These are phyloP conservation scores for Lontra canadensis DNA, from an alignment of 2,113 vertebrate genomes.

Conservation along the genomic window DNA sequence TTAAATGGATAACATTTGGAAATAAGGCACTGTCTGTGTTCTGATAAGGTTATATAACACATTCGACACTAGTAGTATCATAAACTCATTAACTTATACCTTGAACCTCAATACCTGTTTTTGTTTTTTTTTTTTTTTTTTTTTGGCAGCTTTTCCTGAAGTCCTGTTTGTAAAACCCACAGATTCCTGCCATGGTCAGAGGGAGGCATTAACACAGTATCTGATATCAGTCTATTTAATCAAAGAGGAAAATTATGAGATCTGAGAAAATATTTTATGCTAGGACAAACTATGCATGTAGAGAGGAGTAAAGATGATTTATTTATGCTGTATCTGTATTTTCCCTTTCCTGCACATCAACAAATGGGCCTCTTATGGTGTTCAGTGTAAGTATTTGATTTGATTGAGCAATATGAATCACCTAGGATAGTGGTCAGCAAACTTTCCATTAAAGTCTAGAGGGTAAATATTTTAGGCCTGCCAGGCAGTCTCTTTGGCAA, in stretches of 20 bases:
- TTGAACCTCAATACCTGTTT: not conserved
- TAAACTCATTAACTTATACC: not conserved
- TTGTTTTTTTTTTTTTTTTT: too few species aligned
- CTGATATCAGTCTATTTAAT: not conserved
- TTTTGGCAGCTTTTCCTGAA: not conserved
- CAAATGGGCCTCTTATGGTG: not conserved
- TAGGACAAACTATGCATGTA: not conserved
- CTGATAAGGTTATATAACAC: not conserved
- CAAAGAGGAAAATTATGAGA: not conserved
- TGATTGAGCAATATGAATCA: not conserved
- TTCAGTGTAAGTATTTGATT: not conserved
- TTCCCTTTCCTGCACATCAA: not conserved
- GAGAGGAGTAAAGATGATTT: not conserved
- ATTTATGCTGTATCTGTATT: not conserved
- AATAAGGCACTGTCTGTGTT: not conserved
- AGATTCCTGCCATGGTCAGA: not conserved
- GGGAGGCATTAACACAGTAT: not conserved
- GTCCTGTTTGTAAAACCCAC: not conserved
- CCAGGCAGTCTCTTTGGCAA: not conserved
- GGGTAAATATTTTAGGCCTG: not conserved
- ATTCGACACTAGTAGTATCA: not conserved
- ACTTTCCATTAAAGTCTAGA: not conserved
- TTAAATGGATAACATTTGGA: not conserved
- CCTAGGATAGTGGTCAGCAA: not conserved
- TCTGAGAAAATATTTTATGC: not conserved